A percentile compares a stretch with the other conserved stretches of the same genome.
These are phyloP conservation scores for Melangyna quadrimaculata DNA, from an alignment of 2,888 invertebrate species.

Conservation along the genomic window DNA sequence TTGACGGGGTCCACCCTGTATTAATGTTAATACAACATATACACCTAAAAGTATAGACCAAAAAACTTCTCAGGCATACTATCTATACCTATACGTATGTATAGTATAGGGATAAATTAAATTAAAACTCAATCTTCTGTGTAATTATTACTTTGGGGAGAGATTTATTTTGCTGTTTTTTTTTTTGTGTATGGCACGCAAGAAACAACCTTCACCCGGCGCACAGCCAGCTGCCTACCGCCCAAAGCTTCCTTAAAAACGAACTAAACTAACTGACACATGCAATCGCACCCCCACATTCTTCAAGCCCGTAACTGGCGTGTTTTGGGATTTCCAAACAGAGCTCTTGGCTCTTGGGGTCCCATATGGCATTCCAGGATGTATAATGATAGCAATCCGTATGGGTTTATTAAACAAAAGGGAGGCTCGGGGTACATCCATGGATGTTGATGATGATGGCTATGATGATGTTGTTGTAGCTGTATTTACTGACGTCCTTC, in stretches of 20 bases:
- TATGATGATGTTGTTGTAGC: constrained; percentile 40
- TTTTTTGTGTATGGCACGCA: constrained; percentile 49
- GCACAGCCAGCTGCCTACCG: neutral
- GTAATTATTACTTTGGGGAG: constrained; percentile 79
- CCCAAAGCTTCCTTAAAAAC: neutral
- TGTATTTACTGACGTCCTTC: constrained; percentile 19
- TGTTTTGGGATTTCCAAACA: constrained; percentile 56
- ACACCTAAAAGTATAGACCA: neutral
- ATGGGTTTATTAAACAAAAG: constrained; percentile 62
- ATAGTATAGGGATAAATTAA: constrained; percentile 77
- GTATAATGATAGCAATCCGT: constrained; percentile 71
- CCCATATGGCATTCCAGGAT: constrained; percentile 68
- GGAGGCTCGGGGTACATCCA: constrained; percentile 11
- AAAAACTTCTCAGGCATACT: constrained; percentile 55
- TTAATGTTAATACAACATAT: neutral
- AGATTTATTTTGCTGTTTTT: constrained; percentile 69
- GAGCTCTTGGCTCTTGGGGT: constrained; percentile 38
- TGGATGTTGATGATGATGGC: constrained; percentile 36
- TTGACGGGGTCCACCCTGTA: no score
- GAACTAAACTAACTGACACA: constrained; percentile 68
- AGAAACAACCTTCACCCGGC: constrained; percentile 2
- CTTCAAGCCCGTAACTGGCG: constrained; percentile 50
- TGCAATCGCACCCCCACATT: constrained; percentile 65
- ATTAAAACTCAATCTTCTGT: constrained; percentile 80
- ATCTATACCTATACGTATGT: constrained; percentile 51